These are phyloP conservation scores for Campylorhamphus procurvoides DNA, from an alignment of 2,113 vertebrate species.

Conservation along the genomic window DNA sequence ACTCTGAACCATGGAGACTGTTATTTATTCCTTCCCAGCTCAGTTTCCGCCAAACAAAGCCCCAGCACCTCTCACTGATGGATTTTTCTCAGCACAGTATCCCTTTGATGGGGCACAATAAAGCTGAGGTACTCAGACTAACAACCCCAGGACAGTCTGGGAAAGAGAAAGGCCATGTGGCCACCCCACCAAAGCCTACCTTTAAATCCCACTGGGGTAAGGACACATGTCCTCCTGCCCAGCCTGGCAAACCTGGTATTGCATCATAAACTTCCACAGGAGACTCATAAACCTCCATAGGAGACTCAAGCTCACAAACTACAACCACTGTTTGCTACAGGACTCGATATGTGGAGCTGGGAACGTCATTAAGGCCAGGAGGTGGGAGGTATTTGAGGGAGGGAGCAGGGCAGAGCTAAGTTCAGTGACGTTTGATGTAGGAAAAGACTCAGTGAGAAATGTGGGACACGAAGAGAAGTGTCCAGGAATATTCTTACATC, in stretches of 20 bases:
- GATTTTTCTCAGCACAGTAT: background rate
- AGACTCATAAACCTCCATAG: background rate
- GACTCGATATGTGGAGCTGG: background rate
- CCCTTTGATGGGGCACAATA: background rate
- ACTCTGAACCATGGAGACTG: background rate
- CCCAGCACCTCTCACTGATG: background rate
- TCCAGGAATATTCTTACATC: background rate
- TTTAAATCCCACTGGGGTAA: background rate
- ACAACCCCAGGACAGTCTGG: background rate
- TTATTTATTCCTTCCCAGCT: background rate
- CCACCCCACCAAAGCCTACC: background rate
- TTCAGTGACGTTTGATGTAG: background rate
- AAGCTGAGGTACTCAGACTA: background rate
- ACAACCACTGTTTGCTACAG: background rate
- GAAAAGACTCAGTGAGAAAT: background rate
- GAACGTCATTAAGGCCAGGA: conserved; percentile 32
- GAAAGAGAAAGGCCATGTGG: background rate
- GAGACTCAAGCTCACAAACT: background rate
- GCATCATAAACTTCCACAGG: background rate
- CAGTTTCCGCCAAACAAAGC: conserved; percentile 67
- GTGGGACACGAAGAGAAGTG: background rate
- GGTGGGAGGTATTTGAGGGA: conserved; percentile 1
- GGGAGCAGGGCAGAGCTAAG: background rate
- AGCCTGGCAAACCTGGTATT: background rate
- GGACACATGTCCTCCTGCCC: background rate